phyloP scores from a whole-genome alignment of 2,888 invertebrate species.

The Agapetus fuscipes region DNA sequence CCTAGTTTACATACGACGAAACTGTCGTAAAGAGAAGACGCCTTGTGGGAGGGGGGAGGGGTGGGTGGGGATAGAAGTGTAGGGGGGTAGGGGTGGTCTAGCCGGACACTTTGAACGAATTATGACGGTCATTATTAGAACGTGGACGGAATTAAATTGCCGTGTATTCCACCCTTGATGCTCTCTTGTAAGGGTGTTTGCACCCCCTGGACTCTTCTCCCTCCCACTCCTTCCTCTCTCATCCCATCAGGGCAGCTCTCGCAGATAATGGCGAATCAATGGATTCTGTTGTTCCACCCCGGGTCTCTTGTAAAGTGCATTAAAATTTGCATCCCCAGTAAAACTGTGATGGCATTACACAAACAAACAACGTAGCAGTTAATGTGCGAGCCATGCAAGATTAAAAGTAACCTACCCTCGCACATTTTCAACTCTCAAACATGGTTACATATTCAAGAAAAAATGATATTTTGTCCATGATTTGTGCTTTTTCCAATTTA shows the following conservation, averaged over 20 bases:
- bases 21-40: constrained; percentile 14
- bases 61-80: constrained; percentile 23
- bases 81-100: constrained; percentile 21
- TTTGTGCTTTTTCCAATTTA: no score
- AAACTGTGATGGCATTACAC: no score
- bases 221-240: constrained; percentile 21
- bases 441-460: no score
- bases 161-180: constrained; percentile 31
- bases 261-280: no score
- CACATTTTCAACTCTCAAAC: no score
- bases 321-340: no score
- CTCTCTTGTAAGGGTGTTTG: constrained; percentile 17
- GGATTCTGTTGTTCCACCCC: no score
- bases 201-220: constrained; percentile 20
- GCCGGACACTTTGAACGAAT: constrained; percentile 53
- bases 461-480: no score
- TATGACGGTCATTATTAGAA: constrained; percentile 55
- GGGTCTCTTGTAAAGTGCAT: no score
- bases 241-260: not conserved
- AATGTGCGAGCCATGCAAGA: no score
- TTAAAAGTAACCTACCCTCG: no score
- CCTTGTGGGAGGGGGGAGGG: constrained; percentile 5
- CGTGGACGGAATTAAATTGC: constrained; percentile 55
- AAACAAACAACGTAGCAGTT: no score
- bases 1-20: not conserved